Evolutionary conservation across 2,113 vertebrate genomes (phyloP).

Genomic region (Ondatra zibethicus): DNA sequence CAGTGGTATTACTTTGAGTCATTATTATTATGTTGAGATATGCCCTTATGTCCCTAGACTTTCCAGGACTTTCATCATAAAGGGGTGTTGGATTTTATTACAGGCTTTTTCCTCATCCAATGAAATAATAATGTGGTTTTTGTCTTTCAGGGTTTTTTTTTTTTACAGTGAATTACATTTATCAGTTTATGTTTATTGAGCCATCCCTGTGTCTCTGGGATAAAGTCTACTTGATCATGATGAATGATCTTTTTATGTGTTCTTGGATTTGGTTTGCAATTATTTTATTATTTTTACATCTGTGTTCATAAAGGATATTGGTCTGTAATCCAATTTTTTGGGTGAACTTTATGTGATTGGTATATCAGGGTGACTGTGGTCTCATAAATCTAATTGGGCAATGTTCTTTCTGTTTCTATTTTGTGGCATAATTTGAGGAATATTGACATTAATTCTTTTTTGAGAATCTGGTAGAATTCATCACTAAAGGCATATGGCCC

Average conservation of each 20-base stretch:
- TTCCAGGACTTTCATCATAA: background rate
- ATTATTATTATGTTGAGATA: background rate
- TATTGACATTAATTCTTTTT: background rate
- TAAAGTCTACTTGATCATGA: background rate
- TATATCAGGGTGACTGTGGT: background rate
- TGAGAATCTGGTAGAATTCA: background rate
- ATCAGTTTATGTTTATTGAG: background rate
- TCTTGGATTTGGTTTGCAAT: background rate
- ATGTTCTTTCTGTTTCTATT: background rate
- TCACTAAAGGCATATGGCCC: background rate
- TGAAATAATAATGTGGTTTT: background rate
- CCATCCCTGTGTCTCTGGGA: background rate
- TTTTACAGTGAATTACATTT: background rate
- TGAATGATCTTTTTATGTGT: background rate
- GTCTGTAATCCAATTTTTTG: background rate
- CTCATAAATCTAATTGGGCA: background rate
- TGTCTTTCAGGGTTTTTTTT: background rate
- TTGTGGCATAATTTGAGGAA: background rate
- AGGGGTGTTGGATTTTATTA: background rate
- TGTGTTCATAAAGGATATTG: background rate
- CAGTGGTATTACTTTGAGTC: background rate
- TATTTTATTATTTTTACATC: background rate
- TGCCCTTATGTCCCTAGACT: background rate
- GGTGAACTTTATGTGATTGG: background rate
- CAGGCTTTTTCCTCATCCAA: background rate